Evolutionary conservation across 2,113 vertebrate species (phyloP).

Genomic region (Serilophus lunatus): DNA sequence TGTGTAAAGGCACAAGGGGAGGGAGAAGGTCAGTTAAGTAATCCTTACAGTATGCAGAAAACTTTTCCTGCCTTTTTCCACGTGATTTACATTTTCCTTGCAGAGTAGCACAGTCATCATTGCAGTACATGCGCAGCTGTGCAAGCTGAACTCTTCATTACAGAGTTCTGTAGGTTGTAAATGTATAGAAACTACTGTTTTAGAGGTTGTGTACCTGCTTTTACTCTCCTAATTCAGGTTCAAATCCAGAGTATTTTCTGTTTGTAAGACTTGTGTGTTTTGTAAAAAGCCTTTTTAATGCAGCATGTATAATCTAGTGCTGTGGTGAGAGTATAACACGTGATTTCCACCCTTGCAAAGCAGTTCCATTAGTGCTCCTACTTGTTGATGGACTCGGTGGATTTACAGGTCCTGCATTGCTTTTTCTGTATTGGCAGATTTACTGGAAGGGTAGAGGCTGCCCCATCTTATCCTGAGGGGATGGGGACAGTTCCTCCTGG

Average conservation of each 20-base stretch:
- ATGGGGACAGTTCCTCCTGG: neutral
- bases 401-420: neutral
- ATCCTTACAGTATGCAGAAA: neutral
- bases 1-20: neutral
- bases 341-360: neutral
- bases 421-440: neutral
- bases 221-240: neutral
- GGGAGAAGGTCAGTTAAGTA: neutral
- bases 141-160: neutral
- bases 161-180: neutral
- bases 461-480: neutral
- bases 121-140: neutral
- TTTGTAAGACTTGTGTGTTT: neutral
- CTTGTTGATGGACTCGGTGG: neutral
- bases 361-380: neutral
- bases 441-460: neutral
- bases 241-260: neutral
- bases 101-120: neutral
- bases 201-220: neutral
- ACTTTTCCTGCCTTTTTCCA: neutral
- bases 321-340: neutral
- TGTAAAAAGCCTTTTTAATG: neutral
- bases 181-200: neutral
- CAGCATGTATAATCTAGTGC: neutral
- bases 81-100: neutral